A percentile compares a stretch with the other conserved stretches of the same genome.
Conservation (phyloP, 2,113 vertebrate genomes). For the Vulpes vulpes region DNA sequence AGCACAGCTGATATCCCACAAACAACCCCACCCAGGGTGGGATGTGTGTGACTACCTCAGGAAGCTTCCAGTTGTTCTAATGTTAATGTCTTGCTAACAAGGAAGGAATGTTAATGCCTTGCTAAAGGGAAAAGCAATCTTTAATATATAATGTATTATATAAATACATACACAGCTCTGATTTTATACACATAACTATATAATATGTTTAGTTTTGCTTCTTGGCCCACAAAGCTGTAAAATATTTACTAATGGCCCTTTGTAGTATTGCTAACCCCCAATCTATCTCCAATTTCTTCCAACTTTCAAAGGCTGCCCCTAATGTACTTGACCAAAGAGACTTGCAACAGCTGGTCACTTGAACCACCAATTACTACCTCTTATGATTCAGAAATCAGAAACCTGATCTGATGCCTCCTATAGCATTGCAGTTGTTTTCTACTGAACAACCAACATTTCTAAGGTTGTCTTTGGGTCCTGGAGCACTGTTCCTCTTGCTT, state of each 20-base stretch:
- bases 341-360: neutral
- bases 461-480: neutral
- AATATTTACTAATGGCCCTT: neutral
- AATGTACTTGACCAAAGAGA: neutral
- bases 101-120: too few species aligned
- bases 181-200: neutral
- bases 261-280: neutral
- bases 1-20: too few species aligned
- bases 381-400: neutral
- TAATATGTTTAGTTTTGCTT: neutral
- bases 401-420: neutral
- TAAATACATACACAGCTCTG: neutral
- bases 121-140: too few species aligned
- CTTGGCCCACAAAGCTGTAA: neutral
- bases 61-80: too few species aligned
- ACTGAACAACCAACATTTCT: neutral
- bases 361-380: neutral
- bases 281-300: neutral
- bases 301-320: neutral
- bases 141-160: neutral
- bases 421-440: neutral
- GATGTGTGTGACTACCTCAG: too few species aligned
- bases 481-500: neutral
- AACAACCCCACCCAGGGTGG: too few species aligned
- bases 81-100: too few species aligned